Conservation (phyloP, 2,113 vertebrate species). For the Atlantisia rogersi region DNA sequence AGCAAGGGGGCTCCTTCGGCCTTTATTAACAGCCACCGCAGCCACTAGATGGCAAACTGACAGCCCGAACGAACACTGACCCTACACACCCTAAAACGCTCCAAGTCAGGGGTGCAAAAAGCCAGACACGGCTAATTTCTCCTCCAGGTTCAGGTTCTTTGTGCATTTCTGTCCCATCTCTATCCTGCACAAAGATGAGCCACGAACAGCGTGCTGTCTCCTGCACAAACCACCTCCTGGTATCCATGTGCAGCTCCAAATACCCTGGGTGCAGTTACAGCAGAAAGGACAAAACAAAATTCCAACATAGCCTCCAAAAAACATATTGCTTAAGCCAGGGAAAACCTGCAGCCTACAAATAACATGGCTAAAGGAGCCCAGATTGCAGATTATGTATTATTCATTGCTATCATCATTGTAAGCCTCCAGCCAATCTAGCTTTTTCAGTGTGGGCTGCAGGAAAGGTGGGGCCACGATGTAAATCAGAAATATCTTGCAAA, state of each 20-base stretch:
- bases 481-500: slow-evolving; percentile 52
- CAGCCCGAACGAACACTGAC: neutral
- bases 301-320: slow-evolving; percentile 27
- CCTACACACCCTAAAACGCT: neutral
- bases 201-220: neutral
- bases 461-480: slow-evolving; percentile 42
- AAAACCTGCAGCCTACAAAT: slow-evolving; percentile 6
- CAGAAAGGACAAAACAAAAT: slow-evolving; percentile 23
- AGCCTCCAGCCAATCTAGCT: slow-evolving; percentile 47
- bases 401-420: slow-evolving; percentile 30
- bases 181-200: neutral
- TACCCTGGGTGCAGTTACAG: neutral
- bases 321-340: slow-evolving; percentile 24
- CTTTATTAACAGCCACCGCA: neutral
- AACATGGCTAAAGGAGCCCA: slow-evolving; percentile 28
- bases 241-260: neutral
- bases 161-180: neutral
- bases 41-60: slow-evolving; percentile 71
- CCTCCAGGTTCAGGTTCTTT: neutral
- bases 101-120: neutral
- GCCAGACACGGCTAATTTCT: neutral
- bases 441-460: slow-evolving; percentile 25
- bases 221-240: neutral
- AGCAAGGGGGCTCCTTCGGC: neutral
- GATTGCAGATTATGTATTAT: slow-evolving; percentile 66